Evolutionary conservation across 2,888 invertebrate species (phyloP).

Genomic region (Drosophila nr. perissopoda): DNA sequence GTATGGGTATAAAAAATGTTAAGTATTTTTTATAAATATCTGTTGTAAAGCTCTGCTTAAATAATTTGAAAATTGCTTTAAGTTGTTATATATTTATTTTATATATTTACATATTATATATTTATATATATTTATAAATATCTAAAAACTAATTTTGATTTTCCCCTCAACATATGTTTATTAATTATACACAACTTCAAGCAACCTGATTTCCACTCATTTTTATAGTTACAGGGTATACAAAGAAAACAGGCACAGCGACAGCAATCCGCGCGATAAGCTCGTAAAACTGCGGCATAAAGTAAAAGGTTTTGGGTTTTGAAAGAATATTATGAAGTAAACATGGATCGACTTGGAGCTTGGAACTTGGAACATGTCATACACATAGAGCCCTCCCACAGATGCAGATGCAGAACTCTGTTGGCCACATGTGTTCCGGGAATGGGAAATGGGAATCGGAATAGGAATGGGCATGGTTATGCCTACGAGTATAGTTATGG

Average conservation of each 20-base stretch:
- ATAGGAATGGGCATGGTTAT: slow-evolving; percentile 17
- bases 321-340: slow-evolving; percentile 55
- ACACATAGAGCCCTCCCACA: slow-evolving; percentile 21
- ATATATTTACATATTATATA: too few relatives aligned
- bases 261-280: slow-evolving; percentile 57
- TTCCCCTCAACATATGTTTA: background rate
- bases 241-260: slow-evolving; percentile 14
- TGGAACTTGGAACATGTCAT: slow-evolving; percentile 29
- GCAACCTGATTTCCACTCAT: background rate
- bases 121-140: too few relatives aligned
- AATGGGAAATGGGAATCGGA: slow-evolving; percentile 40
- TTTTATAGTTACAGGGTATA: slow-evolving; percentile 30
- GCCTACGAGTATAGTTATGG: slow-evolving; percentile 12
- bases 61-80: background rate
- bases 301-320: slow-evolving; percentile 63
- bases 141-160: background rate
- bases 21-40: background rate
- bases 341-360: slow-evolving; percentile 44
- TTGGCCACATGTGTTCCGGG: slow-evolving; percentile 73
- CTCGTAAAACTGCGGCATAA: slow-evolving; percentile 63
- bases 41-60: background rate
- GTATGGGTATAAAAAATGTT: background rate
- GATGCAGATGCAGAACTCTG: slow-evolving; percentile 42
- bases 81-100: background rate
- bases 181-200: background rate